phyloP scores from a whole-genome alignment of 1,140 invertebrate species.

The Nasonia vitripennis region DNA sequence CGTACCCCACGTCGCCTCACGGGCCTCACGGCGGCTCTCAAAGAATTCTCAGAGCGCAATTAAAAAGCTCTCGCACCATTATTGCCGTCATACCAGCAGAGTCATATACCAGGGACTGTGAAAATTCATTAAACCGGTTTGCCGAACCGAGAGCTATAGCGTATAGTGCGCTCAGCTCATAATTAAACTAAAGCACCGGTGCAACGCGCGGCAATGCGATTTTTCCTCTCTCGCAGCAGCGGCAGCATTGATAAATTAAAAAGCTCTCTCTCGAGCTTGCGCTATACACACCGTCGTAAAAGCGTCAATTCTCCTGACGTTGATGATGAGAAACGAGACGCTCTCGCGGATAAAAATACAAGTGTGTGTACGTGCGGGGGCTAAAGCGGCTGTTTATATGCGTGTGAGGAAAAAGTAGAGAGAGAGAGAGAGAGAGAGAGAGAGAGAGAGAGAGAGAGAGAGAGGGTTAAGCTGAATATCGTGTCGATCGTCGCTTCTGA shows the following conservation, averaged over 20 bases:
- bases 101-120: background rate
- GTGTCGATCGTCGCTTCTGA: background rate
- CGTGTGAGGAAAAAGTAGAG: background rate
- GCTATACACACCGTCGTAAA: background rate
- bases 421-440: background rate
- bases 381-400: background rate
- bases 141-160: background rate
- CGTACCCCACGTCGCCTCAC: no score
- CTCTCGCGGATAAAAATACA: conserved; percentile 4
- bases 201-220: background rate
- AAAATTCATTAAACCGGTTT: background rate
- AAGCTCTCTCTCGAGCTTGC: background rate
- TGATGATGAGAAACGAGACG: conserved; percentile 41
- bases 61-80: background rate
- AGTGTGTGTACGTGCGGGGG: background rate
- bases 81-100: background rate
- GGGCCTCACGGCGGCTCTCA: background rate
- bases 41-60: background rate
- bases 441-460: background rate
- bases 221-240: background rate
- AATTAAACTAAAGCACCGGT: background rate
- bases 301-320: conserved; percentile 11
- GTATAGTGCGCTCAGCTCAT: background rate
- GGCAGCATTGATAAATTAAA: conserved; percentile 40
- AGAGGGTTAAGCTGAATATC: conserved; percentile 7